Base-by-base conservation (phyloP, 2,797 vertebrate genomes). In the Hybognathus amarus region DNA sequence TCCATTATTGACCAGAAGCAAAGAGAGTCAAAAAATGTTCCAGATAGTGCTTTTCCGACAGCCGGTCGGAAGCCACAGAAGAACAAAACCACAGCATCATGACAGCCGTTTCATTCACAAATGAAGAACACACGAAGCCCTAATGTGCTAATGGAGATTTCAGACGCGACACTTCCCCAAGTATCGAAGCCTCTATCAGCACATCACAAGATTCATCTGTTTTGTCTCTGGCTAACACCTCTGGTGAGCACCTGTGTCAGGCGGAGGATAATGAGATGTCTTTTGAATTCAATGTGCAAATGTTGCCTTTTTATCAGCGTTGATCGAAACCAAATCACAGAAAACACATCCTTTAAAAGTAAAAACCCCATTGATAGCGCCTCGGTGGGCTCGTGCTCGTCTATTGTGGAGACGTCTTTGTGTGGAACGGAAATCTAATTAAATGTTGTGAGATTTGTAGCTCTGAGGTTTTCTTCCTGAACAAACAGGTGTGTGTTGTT, bases 241-340 rank as follows among this genome's bases (percentile, higher is more conserved):
- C 56, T 63, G 1, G 27, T 33, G 40, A 33, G 40, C 70, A 73
- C 56, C 59, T 74, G 80, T 54, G 70, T 75, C 61, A 15, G 70
- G 17, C 33, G 3, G 59, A 36, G 70, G 80, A 45, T 82, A 75
- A 82, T 82, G 70, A 82, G 45, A 75, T 17, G 4, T 75, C 70
- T 67, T 75, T 75, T 54, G 3, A 67, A 82, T 40, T 30, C 40
- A 3, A 38, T 33, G 42, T 64, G 54, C 79, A 80, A 71, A 80
- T 73, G 68, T 61, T 59, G 67, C 13, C 27, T 70, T 80, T 82
- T 75, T 75, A 66, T 82, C 80, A 52, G 56, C 6, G 45, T 47
- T 27, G 70, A 82, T 54, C 71, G 9, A 54, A 61, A 75, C 30
- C 42, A 42, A 75, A 74, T 27, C 24, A 22, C 33, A 67, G 54